Conservation (phyloP, 2,888 invertebrate genomes). For the Chouioia cunea region DNA sequence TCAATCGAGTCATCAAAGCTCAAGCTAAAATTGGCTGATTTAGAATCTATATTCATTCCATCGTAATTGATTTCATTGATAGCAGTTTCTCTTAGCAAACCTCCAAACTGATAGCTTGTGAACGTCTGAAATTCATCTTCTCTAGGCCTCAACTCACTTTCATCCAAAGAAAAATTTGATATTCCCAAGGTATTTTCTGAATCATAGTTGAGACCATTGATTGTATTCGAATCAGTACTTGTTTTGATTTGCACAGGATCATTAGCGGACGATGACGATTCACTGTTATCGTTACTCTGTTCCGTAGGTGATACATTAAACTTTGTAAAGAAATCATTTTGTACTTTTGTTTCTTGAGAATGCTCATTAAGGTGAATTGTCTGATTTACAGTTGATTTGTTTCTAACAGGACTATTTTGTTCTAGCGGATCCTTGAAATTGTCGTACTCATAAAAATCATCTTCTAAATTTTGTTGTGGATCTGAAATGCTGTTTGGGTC, state of each 20-base stretch:
- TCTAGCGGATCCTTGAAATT: constrained; percentile 55
- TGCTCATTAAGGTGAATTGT: constrained; percentile 35
- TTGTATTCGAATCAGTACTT: constrained; percentile 10
- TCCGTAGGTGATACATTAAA: constrained; percentile 21
- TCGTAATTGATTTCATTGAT: constrained; percentile 41
- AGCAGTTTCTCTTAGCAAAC: constrained; percentile 38
- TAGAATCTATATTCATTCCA: constrained; percentile 37
- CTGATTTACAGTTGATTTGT: constrained; percentile 30
- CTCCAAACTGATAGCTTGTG: constrained; percentile 33
- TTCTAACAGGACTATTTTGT: constrained; percentile 46
- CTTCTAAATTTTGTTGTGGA: constrained; percentile 53
- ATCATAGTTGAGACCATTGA: constrained; percentile 23
- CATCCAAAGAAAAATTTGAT: constrained; percentile 28
- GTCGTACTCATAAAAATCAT: constrained; percentile 61
- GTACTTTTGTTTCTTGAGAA: constrained; percentile 42
- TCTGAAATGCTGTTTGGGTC: constrained; percentile 59
- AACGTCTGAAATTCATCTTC: constrained; percentile 28
- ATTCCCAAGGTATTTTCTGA: constrained; percentile 22
- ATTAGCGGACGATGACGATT: constrained; percentile 4
- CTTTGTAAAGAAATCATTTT: constrained; percentile 39
- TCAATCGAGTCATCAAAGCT: constrained; percentile 40
- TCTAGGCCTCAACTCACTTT: not conserved
- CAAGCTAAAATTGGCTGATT: constrained; percentile 50
- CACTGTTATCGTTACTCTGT: constrained; percentile 25
- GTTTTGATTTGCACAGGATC: constrained; percentile 22